Percentiles rank a stretch among this genome's conserved stretches.
phyloP scores from a whole-genome alignment of 1,140 invertebrate species.

The Halotydeus destructor region DNA sequence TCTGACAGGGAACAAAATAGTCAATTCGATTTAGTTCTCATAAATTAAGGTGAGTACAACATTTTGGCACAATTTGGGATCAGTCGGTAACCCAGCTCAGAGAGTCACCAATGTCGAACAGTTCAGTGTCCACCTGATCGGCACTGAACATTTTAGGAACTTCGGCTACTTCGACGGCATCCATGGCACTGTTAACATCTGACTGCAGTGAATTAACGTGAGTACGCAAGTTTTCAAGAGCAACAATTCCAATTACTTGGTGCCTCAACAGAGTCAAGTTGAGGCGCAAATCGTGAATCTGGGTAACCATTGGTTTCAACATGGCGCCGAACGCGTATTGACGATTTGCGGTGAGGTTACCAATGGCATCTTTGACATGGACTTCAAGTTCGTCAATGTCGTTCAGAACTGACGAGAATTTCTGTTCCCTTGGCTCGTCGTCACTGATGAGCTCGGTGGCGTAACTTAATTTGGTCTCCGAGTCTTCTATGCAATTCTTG shows the following conservation, averaged over 20 bases:
- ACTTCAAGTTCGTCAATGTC: conserved; percentile 6
- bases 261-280: conserved; percentile 6
- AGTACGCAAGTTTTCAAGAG: conserved; percentile 2
- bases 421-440: too few species aligned
- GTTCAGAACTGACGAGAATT: conserved; percentile 2
- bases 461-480: too few species aligned
- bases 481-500: too few species aligned
- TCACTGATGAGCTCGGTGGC: too few species aligned
- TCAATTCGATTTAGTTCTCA: not conserved
- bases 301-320: conserved; percentile 6
- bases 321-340: conserved; percentile 3
- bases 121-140: not conserved
- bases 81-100: not conserved
- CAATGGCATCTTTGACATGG: conserved; percentile 4
- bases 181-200: conserved; percentile 8
- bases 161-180: not conserved
- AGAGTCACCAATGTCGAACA: not conserved
- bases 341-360: conserved; percentile 5
- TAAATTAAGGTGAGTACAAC: not conserved
- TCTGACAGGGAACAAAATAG: not conserved
- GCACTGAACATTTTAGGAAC: not conserved
- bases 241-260: conserved; percentile 6
- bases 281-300: conserved; percentile 2
- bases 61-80: not conserved
- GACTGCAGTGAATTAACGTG: conserved; percentile 6